Evolutionary conservation across 2,113 vertebrate species (phyloP), one percentile per base, ranked within the genome.

Genomic region (Varanus komodoensis): DNA sequence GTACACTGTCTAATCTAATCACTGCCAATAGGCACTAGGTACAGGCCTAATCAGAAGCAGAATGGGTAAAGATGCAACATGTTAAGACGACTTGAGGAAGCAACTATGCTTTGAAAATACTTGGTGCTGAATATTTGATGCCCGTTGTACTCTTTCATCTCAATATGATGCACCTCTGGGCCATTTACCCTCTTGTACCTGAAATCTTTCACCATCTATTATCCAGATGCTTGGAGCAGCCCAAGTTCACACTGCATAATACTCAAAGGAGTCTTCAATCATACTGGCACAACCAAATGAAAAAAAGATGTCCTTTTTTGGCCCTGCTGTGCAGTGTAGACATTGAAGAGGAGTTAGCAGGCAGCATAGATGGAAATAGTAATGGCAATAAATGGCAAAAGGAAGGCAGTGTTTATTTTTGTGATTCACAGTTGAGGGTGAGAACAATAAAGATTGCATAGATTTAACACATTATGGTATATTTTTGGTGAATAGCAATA

Each of bases 51-150:
- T 88, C 29, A 54, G 32, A 88, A 81, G 64, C 68, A 29, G 64
- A 88, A 54, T 52, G 64, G 48, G 78, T 81, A 88, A 69, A 81
- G 71, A 81, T 68, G 21, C 32, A n/a, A 68, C n/a, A 73, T 52
- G 77, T 80, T 69, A 80, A 88, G 44, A 81, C 69, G 44, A 19
- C 44, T 80, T 25, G 29, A 81, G 52, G 44, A 88, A 80, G 44
- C 77, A 44, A 80, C 48, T 88, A 34, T 52, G 44, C 44, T 64
- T 44, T 88, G 67, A 88, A 88, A 71, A 54, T 54, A 52, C 64
- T 88, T 88, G 77, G 77, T 82, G 32, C 82, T 91, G 80, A 91
- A 88, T 29, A 82, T 88, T 17, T 5, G 87, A 89, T 73, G 73
- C 75, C 8, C 21, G 15, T 5, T 84, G 1, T 78, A 92, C 75